Evolutionary conservation across 2,888 invertebrate species (phyloP).

Genomic region (Hirtodrosophila histrioides): DNA sequence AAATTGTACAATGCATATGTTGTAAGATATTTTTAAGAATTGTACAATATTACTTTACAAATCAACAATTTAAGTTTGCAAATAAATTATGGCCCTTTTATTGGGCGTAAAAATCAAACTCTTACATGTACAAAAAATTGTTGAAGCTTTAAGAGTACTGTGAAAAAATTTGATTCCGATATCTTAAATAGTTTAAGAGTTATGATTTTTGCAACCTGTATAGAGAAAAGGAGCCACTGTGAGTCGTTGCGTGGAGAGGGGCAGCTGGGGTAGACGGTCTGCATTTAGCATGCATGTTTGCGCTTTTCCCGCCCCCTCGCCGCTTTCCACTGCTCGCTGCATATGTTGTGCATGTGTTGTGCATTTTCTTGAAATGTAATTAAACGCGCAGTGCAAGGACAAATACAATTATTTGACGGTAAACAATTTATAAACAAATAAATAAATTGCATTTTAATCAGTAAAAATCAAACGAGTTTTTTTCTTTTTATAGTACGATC

Average conservation of each 20-base stretch:
- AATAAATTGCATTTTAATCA: constrained; percentile 49
- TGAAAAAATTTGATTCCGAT: no score
- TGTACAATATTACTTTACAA: no score
- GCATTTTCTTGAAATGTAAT: constrained; percentile 51
- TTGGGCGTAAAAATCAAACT: no score
- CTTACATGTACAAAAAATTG: no score
- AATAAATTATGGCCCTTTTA: no score
- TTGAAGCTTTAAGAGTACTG: no score
- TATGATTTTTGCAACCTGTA: no score
- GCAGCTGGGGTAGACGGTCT: constrained; percentile 11
- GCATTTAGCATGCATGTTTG: constrained; percentile 68
- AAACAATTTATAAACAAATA: constrained; percentile 58
- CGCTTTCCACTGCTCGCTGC: neutral
- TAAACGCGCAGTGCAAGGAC: constrained; percentile 46
- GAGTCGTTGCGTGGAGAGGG: neutral
- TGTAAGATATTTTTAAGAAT: no score
- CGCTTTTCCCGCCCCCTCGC: constrained; percentile 3
- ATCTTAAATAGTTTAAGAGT: no score
- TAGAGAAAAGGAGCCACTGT: no score
- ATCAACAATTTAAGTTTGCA: no score
- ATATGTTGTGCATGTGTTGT: constrained; percentile 4
- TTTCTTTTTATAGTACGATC: neutral
- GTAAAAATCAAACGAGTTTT: constrained; percentile 16
- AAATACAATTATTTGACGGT: constrained; percentile 44
- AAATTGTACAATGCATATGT: no score